Conservation (phyloP, 1,140 invertebrate genomes). For the Liolophura sinensis region DNA sequence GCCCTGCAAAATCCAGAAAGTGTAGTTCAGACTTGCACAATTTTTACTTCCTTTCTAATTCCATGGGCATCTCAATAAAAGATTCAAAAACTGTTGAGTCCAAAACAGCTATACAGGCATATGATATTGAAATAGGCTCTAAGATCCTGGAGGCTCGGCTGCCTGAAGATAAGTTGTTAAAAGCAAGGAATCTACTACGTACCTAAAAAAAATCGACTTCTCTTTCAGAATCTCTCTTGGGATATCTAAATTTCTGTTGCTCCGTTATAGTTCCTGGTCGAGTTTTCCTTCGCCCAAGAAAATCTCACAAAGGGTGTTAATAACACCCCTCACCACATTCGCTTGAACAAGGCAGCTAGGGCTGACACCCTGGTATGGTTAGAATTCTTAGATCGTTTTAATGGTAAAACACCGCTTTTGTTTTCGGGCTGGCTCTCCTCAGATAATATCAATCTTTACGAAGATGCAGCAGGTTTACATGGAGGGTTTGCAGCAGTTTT, state of each 20-base stretch:
- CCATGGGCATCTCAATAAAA: conserved; percentile 16
- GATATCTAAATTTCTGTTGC: conserved; percentile 17
- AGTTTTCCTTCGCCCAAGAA: conserved; percentile 12
- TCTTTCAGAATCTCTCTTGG: conserved; percentile 14
- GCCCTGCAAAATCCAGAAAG: neutral
- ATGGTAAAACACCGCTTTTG: conserved; percentile 14
- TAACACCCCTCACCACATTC: conserved; percentile 13
- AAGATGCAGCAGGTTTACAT: conserved; percentile 15
- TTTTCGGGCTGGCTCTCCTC: neutral
- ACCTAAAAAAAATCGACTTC: neutral
- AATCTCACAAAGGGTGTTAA: conserved; percentile 10
- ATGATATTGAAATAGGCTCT: conserved; percentile 22
- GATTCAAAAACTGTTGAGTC: conserved; percentile 17
- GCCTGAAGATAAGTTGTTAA: conserved; percentile 15
- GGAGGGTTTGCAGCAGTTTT: conserved; percentile 13
- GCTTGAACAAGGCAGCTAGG: conserved; percentile 9
- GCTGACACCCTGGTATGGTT: conserved; percentile 15
- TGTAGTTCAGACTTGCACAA: conserved; percentile 4
- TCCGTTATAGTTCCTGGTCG: conserved; percentile 14
- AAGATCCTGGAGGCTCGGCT: conserved; percentile 9
- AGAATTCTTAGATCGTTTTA: conserved; percentile 15
- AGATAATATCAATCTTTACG: conserved; percentile 10
- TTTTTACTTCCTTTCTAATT: conserved; percentile 2
- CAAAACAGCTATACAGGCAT: conserved; percentile 11
- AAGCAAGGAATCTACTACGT: conserved; percentile 4